Conservation (phyloP, 2,113 vertebrate genomes). For the Corapipo altera region DNA sequence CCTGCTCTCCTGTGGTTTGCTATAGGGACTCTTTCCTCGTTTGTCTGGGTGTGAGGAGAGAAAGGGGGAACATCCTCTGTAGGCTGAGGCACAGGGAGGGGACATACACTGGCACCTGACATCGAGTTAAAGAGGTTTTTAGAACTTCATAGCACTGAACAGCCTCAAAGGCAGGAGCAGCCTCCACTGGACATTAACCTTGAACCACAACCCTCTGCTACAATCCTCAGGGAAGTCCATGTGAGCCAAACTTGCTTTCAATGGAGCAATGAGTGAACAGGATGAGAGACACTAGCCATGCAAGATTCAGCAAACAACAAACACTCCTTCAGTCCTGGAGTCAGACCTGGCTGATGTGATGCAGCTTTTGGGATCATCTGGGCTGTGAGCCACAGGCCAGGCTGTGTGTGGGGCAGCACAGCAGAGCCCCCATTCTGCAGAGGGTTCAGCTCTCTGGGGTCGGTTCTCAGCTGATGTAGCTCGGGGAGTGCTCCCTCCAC, state of each 20-base stretch:
- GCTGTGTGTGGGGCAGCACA: neutral
- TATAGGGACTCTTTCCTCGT: neutral
- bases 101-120: neutral
- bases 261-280: neutral
- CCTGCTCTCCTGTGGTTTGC: rapidly evolving
- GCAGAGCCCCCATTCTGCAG: neutral
- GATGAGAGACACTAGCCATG: neutral
- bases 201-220: neutral
- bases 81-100: neutral
- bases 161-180: neutral
- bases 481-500: rapidly evolving
- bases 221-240: neutral
- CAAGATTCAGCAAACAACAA: neutral
- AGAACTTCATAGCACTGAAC: neutral
- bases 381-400: rapidly evolving
- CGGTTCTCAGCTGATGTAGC: neutral
- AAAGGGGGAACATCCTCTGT: neutral
- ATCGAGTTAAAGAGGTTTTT: neutral
- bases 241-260: neutral
- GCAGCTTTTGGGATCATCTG: neutral
- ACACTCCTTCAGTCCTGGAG: neutral
- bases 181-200: neutral
- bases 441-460: neutral
- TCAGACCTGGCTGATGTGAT: neutral
- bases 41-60: neutral